Conservation (phyloP, 2,113 vertebrate species). For the Chauna torquata region DNA sequence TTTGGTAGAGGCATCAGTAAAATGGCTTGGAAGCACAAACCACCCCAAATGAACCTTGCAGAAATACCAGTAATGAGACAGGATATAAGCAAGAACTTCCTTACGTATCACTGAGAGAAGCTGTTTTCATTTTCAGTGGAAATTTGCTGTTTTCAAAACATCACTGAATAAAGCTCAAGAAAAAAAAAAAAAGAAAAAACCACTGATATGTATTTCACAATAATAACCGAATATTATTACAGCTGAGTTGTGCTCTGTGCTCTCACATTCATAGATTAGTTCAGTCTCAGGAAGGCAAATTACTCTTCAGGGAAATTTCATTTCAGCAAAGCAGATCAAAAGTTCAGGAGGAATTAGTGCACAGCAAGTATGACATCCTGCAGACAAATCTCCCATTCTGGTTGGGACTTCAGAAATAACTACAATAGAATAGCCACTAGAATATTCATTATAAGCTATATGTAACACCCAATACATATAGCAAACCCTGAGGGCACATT, state of each 20-base stretch:
- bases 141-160: conserved; percentile 14
- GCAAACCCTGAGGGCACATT: not conserved
- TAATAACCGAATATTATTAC: not conserved
- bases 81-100: not conserved
- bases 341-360: conserved; percentile 2
- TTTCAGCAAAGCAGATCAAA: conserved; percentile 1
- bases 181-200: not conserved
- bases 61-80: not conserved
- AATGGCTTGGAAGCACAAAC: not conserved
- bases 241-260: not conserved
- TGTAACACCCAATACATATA: not conserved
- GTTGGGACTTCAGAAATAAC: not conserved
- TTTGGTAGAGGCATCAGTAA: not conserved
- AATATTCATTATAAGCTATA: not conserved
- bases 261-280: not conserved
- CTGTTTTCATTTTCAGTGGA: not conserved
- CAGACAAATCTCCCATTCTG: not conserved
- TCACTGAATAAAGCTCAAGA: not conserved
- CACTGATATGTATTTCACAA: not conserved
- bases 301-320: not conserved
- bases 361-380: not conserved
- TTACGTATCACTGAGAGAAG: not conserved
- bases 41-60: not conserved
- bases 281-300: not conserved
- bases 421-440: not conserved